phyloP scores from a whole-genome alignment of 2,888 invertebrate genomes.

The Biston stratarius region DNA sequence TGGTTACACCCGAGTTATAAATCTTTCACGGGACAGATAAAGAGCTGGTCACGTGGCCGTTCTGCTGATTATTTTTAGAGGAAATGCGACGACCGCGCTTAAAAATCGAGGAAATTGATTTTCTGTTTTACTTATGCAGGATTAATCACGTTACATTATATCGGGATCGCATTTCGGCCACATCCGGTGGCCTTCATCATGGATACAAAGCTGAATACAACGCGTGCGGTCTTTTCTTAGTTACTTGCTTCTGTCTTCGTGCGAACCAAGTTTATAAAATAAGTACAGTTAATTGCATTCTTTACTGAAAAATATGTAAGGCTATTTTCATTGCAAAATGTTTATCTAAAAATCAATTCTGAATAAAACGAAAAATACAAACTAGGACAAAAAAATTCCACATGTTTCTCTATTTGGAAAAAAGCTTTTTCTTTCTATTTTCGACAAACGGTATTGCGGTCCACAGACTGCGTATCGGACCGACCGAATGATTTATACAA shows the following conservation, averaged over 20 bases:
- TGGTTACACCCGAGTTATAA: conserved; percentile 68
- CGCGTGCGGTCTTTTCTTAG: too few species aligned
- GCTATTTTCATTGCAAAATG: neutral
- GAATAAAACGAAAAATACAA: conserved; percentile 6
- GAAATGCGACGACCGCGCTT: conserved; percentile 41
- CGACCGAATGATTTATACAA: conserved; percentile 59
- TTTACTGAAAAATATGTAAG: neutral
- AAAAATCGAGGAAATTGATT: conserved; percentile 7
- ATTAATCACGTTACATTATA: too few species aligned
- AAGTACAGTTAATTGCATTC: neutral
- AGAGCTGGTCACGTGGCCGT: conserved; percentile 66
- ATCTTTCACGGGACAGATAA: conserved; percentile 70
- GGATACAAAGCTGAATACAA: too few species aligned
- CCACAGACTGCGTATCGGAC: conserved; percentile 52
- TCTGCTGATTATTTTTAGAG: conserved; percentile 66
- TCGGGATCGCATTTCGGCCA: too few species aligned
- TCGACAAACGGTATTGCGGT: conserved; percentile 43
- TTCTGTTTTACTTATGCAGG: neutral
- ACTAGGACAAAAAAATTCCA: conserved; percentile 23
- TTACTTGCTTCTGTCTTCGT: too few species aligned
- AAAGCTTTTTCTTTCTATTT: conserved; percentile 34
- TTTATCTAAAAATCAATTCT: conserved; percentile 7
- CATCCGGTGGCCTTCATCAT: too few species aligned
- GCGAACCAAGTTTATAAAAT: neutral
- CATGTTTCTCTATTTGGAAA: conserved; percentile 25